Conservation (phyloP, 2,888 invertebrate species). For the Aelia acuminata region DNA sequence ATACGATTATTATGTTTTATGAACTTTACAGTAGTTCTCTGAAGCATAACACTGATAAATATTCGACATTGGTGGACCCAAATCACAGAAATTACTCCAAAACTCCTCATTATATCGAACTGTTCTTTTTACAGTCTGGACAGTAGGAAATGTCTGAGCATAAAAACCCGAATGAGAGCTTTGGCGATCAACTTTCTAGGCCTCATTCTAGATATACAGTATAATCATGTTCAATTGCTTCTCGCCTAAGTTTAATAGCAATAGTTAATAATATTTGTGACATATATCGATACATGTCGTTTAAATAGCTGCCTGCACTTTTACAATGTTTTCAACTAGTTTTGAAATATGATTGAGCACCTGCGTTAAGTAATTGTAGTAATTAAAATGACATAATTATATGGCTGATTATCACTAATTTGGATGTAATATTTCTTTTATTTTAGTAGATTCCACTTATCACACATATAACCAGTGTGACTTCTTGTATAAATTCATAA, state of each 20-base stretch:
- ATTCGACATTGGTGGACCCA: background rate
- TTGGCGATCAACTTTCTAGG: slow-evolving; percentile 25
- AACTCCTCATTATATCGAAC: too few species aligned
- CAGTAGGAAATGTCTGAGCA: background rate
- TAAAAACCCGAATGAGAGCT: slow-evolving; percentile 34
- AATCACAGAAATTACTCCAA: too few species aligned
- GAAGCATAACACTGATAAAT: too few species aligned
- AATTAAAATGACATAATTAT: background rate
- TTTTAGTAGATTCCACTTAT: too few species aligned
- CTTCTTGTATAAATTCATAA: too few species aligned
- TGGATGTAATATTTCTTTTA: too few species aligned
- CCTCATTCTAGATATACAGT: slow-evolving; percentile 7
- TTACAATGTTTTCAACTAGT: too few species aligned
- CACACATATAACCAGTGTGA: too few species aligned
- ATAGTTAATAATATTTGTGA: background rate
- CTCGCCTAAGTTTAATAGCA: background rate
- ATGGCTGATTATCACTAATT: too few species aligned
- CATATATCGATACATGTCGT: background rate
- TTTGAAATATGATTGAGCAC: background rate
- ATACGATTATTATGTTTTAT: too few species aligned
- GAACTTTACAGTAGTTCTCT: too few species aligned
- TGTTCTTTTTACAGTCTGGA: too few species aligned
- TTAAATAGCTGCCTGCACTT: background rate
- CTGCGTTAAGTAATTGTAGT: background rate
- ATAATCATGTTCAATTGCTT: background rate